Base-by-base conservation (phyloP, 1,140 invertebrate genomes). In the Papilio dardanus region DNA sequence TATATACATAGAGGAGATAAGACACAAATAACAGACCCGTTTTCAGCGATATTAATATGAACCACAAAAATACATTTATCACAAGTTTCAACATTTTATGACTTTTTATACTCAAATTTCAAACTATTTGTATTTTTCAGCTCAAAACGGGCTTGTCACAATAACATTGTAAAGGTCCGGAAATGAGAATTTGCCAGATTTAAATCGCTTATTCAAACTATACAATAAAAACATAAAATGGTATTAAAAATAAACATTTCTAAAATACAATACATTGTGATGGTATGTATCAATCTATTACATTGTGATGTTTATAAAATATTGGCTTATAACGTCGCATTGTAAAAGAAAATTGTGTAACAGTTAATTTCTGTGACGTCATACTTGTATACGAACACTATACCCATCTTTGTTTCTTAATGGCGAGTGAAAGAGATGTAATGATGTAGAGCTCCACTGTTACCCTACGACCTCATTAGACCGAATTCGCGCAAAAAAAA, bases 1-100 rank as follows among this genome's bases (percentile, higher is more conserved):
- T 24, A 58, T 58, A 58, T 58, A 58, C 54, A 28, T 28, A 28
- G 54, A 58, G 24, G 54, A 58, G 10, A 28, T 24, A 91, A 84
- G 85, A 83, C 83, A 83, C 76, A 83, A 85, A 77, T 82, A 82
- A 86, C 79, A 76, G 58, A 46, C 37, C 54, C 24, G 8, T 58
- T 58, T 24, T 46, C 42, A 46, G 42, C 16, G 42, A 4, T 16
- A 46, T 46, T 46, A 46, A 46, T 46, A 46, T 46, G 2, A n/a
- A 6, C 42, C 42, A 46, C 42, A n/a, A 46, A 46, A 46, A 46
- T 46, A 46, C 16, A n/a, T n/a, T 37, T 46, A 46, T n/a, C 42
- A n/a, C 16, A 46, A 46, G 5, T 46, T 46, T 46, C 16, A 46
- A 46, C 1, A 5, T 46, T 46, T 46, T 40, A 40, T 40, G 37